These are phyloP conservation scores for Oncorhynchus masou DNA, from an alignment of 2,113 vertebrate species.

Conservation along the genomic window DNA sequence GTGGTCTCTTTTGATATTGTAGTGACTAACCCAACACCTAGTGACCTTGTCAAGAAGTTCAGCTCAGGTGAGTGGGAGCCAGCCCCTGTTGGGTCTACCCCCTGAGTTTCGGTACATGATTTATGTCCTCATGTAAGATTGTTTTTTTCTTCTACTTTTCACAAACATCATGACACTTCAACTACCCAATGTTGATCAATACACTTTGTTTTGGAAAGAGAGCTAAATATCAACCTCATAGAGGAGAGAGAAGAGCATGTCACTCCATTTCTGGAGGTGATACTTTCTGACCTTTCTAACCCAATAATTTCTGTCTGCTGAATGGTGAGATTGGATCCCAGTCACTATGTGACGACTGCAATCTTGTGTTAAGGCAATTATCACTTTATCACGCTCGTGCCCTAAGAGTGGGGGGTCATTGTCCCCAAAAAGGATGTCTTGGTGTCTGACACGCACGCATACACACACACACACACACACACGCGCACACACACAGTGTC, in stretches of 20 bases:
- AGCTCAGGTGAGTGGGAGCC: not conserved
- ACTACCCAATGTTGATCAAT: not conserved
- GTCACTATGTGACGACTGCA: conserved; percentile 57
- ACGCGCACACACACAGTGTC: conserved; percentile 15
- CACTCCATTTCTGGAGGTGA: not conserved
- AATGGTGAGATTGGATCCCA: not conserved
- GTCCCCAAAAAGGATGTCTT: conserved; percentile 76
- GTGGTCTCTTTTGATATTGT: not conserved
- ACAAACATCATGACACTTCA: not conserved
- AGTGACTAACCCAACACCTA: not conserved
- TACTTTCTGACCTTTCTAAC: not conserved
- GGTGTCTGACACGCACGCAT: conserved; percentile 50
- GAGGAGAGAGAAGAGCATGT: not conserved
- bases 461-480: not conserved
- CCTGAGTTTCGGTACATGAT: no score
- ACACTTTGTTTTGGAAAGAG: not conserved
- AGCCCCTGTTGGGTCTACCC: no score
- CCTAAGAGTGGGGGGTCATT: conserved; percentile 32
- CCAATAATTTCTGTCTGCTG: not conserved
- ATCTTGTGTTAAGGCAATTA: conserved; percentile 50
- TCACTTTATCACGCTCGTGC: conserved; percentile 41
- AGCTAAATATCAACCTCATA: no score
- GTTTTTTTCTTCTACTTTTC: not conserved
- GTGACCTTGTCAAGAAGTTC: not conserved
- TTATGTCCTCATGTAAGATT: no score